A percentile compares a stretch with the other conserved stretches of the same genome.
phyloP scores from a whole-genome alignment of 2,888 invertebrate species.

The Eupithecia subumbrata region DNA sequence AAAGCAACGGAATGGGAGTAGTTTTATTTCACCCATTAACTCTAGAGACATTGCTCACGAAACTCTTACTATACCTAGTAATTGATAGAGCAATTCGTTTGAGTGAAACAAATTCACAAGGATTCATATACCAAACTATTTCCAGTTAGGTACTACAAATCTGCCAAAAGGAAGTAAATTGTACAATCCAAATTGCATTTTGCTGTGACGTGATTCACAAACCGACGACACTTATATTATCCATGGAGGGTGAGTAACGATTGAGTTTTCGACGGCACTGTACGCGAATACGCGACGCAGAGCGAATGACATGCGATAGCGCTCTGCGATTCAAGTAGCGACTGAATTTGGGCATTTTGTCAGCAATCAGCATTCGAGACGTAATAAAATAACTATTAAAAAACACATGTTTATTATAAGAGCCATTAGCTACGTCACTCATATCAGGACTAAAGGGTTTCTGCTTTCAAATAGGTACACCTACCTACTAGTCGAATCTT shows the following conservation, averaged over 20 bases:
- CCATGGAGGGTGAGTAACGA: not conserved
- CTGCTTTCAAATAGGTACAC: no score
- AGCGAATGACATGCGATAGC: not conserved
- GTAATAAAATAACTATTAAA: no score
- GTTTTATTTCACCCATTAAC: conserved; percentile 12
- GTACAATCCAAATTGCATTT: not conserved
- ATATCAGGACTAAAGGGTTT: no score
- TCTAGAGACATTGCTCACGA: conserved; percentile 4
- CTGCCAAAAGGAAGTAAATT: not conserved
- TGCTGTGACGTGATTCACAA: not conserved
- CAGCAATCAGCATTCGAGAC: no score
- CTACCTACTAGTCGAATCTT: no score
- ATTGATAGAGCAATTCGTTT: not conserved
- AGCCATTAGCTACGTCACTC: no score
- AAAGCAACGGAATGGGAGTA: not conserved
- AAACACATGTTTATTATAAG: no score
- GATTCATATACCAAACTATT: not conserved
- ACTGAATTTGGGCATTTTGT: not conserved
- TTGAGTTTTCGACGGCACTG: not conserved
- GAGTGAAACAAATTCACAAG: not conserved
- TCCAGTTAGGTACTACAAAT: not conserved
- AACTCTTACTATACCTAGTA: not conserved
- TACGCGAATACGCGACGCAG: no score
- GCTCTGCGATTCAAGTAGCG: not conserved
- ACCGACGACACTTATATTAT: not conserved